Conservation (phyloP, 2,888 invertebrate species). For the Ochropleura plecta region DNA sequence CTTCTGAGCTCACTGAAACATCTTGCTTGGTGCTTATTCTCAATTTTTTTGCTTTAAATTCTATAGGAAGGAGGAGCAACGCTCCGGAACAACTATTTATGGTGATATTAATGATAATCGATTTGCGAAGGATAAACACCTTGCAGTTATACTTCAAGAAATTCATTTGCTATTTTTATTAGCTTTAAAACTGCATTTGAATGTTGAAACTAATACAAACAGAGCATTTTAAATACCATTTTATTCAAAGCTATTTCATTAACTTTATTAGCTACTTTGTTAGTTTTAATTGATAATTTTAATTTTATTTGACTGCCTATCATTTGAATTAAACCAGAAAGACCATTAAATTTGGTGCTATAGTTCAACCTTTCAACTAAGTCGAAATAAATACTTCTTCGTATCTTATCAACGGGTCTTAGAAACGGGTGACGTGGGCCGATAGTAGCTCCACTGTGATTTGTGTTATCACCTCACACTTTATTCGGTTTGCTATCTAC, state of each 20-base stretch:
- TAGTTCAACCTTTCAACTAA: constrained; percentile 66
- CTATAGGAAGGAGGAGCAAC: constrained; percentile 2
- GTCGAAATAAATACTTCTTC: constrained; percentile 68
- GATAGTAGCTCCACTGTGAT: constrained; percentile 73
- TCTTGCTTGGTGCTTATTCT: background rate
- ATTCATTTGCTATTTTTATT: constrained; percentile 35
- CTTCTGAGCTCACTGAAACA: background rate
- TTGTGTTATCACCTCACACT: constrained; percentile 70
- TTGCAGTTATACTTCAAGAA: constrained; percentile 34
- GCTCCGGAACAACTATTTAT: constrained; percentile 37
- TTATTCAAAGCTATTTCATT: constrained; percentile 9
- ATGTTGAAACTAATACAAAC: constrained; percentile 1
- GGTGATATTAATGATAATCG: constrained; percentile 38
- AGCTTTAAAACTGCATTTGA: constrained; percentile 10
- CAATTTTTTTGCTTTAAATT: constrained; percentile 17
- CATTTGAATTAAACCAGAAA: constrained; percentile 36
- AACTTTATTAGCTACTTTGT: constrained; percentile 11
- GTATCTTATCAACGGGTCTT: constrained; percentile 80
- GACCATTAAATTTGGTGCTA: constrained; percentile 46
- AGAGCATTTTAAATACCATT: background rate
- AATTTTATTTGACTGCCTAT: constrained; percentile 31
- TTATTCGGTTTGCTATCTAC: constrained; percentile 63
- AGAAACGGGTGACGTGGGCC: constrained; percentile 74
- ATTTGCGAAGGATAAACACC: constrained; percentile 46
- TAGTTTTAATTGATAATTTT: constrained; percentile 23